phyloP scores from a whole-genome alignment of 23 tunicate species.

The Styela clava region DNA sequence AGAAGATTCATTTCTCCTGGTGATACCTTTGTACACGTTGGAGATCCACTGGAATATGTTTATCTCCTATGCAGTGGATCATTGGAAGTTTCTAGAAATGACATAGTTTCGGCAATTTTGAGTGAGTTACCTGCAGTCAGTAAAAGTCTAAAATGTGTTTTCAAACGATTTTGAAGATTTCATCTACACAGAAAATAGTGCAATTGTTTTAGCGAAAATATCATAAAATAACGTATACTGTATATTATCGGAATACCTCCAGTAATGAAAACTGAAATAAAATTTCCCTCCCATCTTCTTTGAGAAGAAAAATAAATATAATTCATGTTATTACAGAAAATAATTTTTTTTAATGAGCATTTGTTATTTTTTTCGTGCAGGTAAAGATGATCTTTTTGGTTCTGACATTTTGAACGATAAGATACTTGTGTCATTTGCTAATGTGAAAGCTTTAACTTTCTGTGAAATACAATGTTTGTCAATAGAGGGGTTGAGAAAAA shows the following conservation, averaged over 20 bases:
- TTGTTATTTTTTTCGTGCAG: neutral
- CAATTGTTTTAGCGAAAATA: no score
- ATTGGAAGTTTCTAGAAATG: constrained; percentile 37
- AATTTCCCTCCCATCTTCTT: no score
- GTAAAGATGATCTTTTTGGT: constrained; percentile 61
- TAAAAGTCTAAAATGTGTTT: no score
- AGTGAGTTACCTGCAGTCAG: constrained; percentile 30
- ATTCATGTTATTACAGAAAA: no score
- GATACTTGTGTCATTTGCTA: constrained; percentile 23
- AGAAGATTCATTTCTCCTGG: constrained; percentile 31
- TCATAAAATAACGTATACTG: no score
- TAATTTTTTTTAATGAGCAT: no score
- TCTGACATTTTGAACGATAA: constrained; percentile 27
- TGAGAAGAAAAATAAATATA: no score
- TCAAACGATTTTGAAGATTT: neutral
- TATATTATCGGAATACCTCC: no score
- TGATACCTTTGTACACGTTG: constrained; percentile 31
- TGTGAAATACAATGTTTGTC: constrained; percentile 61
- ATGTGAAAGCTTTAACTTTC: constrained; percentile 40
- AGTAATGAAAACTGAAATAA: no score
- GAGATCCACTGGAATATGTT: constrained; percentile 44
- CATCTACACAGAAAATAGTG: neutral
- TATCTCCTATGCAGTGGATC: constrained; percentile 55
- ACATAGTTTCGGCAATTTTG: constrained; percentile 24
- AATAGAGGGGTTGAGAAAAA: constrained; percentile 24